Conservation (phyloP, 2,113 vertebrate species). For the Barbus barbus region DNA sequence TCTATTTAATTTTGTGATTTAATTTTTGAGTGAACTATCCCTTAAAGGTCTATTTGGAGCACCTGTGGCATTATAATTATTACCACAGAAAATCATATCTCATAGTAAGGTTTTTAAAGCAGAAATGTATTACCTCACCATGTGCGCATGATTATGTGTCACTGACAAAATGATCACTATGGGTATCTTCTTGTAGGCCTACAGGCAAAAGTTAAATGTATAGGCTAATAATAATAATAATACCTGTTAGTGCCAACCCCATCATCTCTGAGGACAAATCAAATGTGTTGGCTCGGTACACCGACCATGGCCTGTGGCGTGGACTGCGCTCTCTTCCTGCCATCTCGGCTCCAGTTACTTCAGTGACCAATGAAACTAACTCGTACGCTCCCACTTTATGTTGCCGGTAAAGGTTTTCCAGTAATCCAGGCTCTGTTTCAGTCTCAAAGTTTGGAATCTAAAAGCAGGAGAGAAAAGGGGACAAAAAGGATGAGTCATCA, state of each 20-base stretch:
- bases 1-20: no score
- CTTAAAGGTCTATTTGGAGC: neutral
- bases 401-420: neutral
- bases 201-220: neutral
- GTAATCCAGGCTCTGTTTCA: neutral
- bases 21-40: neutral
- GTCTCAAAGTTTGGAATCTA: neutral
- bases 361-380: conserved; percentile 56
- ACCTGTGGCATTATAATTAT: neutral
- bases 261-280: conserved; percentile 93
- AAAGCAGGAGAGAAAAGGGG: neutral
- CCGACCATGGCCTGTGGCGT: conserved; percentile 87
- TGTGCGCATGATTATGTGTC: neutral
- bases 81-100: neutral
- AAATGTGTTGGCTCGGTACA: conserved; percentile 92
- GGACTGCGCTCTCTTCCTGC: conserved; percentile 92
- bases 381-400: neutral
- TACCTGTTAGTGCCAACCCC: conserved; percentile 89
- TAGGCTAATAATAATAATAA: no score
- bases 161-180: neutral
- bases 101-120: no score
- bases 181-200: neutral
- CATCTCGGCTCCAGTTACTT: conserved; percentile 77
- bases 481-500: conserved; percentile 21
- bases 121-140: no score